phyloP scores from a whole-genome alignment of 2,797 vertebrate species.

The Monodelphis domestica region DNA sequence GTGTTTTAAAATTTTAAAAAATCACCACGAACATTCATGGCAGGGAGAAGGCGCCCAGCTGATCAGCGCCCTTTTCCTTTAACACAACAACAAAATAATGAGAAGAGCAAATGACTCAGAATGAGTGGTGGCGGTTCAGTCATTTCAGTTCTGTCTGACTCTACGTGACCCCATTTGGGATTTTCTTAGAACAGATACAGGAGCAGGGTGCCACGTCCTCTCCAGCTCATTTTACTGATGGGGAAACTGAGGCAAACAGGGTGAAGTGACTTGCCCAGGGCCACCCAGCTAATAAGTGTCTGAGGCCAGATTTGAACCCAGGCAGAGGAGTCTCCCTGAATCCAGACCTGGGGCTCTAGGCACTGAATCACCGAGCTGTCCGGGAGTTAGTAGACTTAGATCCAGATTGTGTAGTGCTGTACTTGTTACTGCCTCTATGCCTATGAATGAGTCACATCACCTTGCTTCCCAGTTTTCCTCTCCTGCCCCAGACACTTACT shows the following conservation, averaged over 20 bases:
- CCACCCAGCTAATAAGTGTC: background rate
- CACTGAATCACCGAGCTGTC: accelerated
- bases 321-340: background rate
- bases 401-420: background rate
- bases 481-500: background rate
- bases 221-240: background rate
- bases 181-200: background rate
- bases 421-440: too few species aligned
- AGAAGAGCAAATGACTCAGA: background rate
- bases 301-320: background rate
- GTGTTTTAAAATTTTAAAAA: too few species aligned
- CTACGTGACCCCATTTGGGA: background rate
- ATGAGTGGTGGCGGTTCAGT: background rate
- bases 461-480: too few species aligned
- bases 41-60: background rate
- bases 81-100: background rate
- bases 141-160: background rate
- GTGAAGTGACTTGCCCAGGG: background rate
- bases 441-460: too few species aligned
- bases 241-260: background rate
- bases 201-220: background rate
- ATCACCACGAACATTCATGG: background rate
- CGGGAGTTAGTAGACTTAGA: background rate
- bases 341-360: background rate
- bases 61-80: background rate